Percentiles rank a stretch among this genome's conserved stretches.
Conservation (phyloP, 2,113 vertebrate genomes). For the Xerus inauris region DNA sequence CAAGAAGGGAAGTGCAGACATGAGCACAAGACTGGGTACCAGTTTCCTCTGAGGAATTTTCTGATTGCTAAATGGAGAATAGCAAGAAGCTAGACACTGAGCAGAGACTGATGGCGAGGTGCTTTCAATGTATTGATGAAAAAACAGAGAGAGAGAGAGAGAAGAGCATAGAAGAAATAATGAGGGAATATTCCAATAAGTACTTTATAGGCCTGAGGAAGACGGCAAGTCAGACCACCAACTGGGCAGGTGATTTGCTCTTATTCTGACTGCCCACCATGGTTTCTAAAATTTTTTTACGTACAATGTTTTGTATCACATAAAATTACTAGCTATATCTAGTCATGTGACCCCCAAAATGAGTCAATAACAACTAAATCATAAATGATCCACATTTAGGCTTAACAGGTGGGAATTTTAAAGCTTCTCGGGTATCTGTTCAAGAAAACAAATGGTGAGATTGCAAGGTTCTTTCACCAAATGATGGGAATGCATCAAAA, state of each 20-base stretch:
- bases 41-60: background rate
- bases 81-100: background rate
- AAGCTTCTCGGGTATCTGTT: background rate
- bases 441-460: background rate
- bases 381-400: background rate
- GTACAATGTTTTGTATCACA: background rate
- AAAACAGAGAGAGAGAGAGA: no score
- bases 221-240: accelerated
- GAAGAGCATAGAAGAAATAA: background rate
- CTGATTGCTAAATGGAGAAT: background rate
- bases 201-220: background rate
- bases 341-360: background rate
- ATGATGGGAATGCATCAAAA: background rate
- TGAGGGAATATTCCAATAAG: background rate
- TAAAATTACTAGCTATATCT: background rate
- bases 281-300: background rate
- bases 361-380: background rate
- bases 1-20: background rate
- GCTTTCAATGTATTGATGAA: background rate
- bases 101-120: background rate
- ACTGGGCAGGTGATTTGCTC: background rate
- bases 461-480: background rate
- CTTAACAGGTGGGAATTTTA: background rate
- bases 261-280: background rate
- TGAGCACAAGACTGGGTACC: background rate